A percentile compares a stretch with the other conserved stretches of the same genome.
phyloP scores from a whole-genome alignment of 2,888 invertebrate species.

The Ceramica pisi region DNA sequence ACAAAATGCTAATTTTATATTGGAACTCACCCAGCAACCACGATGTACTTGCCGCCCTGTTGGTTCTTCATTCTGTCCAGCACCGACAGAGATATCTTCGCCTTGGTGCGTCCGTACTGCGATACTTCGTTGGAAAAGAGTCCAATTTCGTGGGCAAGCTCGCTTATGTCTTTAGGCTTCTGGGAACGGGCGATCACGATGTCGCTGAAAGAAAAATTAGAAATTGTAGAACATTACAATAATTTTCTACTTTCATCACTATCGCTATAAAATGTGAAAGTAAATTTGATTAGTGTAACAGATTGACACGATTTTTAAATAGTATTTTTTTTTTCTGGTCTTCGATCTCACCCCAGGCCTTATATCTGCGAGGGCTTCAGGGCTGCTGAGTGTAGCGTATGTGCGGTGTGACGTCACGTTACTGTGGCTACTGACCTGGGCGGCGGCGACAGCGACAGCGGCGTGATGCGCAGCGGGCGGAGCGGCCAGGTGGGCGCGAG shows the following conservation, averaged over 20 bases:
- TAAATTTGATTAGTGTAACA: no score
- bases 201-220: slow-evolving; percentile 91
- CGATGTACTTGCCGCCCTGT: slow-evolving; percentile 96
- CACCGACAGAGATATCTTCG: slow-evolving; percentile 96
- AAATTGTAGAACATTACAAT: not conserved
- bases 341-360: no score
- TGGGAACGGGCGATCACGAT: slow-evolving; percentile 97
- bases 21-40: slow-evolving; percentile 95
- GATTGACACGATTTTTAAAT: no score
- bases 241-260: no score
- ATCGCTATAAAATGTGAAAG: no score
- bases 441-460: no score
- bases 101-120: slow-evolving; percentile 98
- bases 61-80: slow-evolving; percentile 93
- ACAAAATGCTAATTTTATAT: not conserved
- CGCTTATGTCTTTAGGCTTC: slow-evolving; percentile 95
- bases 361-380: no score
- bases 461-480: no score
- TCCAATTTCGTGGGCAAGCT: slow-evolving; percentile 96
- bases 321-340: no score
- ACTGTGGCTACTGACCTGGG: no score
- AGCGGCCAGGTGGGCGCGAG: no score
- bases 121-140: slow-evolving; percentile 95
- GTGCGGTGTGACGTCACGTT: no score
- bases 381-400: slow-evolving; percentile 94